Conservation (phyloP, 2,113 vertebrate species). For the Raja brachyura region DNA sequence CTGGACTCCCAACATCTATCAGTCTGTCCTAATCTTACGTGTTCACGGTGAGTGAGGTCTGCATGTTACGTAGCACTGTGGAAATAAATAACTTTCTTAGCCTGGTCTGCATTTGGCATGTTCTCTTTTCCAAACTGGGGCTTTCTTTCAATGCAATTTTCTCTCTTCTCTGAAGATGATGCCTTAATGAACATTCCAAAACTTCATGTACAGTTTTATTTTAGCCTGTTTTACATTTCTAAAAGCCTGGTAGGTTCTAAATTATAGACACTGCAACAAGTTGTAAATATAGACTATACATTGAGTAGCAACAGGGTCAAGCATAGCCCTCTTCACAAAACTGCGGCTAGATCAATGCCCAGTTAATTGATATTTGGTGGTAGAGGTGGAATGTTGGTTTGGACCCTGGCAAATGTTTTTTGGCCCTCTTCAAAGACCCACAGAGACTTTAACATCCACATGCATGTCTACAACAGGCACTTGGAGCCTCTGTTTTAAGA, state of each 20-base stretch:
- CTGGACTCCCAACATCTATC: background rate
- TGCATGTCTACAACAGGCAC: background rate
- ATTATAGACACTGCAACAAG: too few species aligned
- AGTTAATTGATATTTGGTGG: background rate
- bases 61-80: background rate
- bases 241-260: background rate
- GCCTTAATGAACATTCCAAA: background rate
- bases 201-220: background rate
- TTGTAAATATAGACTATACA: background rate
- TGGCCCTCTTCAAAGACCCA: background rate
- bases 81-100: background rate
- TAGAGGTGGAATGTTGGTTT: background rate
- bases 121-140: background rate
- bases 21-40: background rate
- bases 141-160: background rate
- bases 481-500: background rate
- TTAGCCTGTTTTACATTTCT: too few species aligned
- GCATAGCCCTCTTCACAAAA: background rate
- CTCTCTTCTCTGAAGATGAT: background rate
- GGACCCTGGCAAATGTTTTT: background rate
- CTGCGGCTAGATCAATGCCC: background rate
- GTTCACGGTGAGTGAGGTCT: background rate
- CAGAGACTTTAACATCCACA: background rate
- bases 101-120: background rate
- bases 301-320: background rate